Conservation (phyloP, 2,888 invertebrate species). For the Epinotia bilunana region DNA sequence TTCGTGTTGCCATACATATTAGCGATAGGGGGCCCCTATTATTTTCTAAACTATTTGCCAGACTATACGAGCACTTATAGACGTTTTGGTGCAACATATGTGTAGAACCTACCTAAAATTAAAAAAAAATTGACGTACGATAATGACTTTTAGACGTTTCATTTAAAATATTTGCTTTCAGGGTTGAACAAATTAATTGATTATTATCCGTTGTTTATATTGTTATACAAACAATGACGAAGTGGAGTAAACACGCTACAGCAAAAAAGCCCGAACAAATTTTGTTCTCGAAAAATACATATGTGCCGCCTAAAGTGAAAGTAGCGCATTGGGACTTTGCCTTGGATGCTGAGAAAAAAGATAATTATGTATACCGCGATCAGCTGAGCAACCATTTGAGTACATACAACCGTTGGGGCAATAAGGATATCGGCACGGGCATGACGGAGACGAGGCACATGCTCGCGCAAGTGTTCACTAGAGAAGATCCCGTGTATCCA, state of each 20-base stretch:
- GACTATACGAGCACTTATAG: too few species aligned
- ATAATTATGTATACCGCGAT: conserved; percentile 79
- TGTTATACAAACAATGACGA: conserved; percentile 56
- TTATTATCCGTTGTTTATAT: not conserved
- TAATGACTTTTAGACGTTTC: not conserved
- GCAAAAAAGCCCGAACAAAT: conserved; percentile 78
- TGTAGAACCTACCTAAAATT: too few species aligned
- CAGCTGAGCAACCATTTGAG: conserved; percentile 75
- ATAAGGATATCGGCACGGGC: conserved; percentile 66
- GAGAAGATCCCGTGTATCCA: conserved; percentile 72
- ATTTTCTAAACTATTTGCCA: too few species aligned
- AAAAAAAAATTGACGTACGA: not conserved
- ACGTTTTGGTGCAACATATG: too few species aligned
- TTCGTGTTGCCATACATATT: too few species aligned
- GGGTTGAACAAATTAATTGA: not conserved
- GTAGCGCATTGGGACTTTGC: conserved; percentile 77
- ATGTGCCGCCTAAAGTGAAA: conserved; percentile 65
- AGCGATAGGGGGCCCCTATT: too few species aligned
- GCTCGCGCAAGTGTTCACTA: conserved; percentile 74
- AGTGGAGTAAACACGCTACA: conserved; percentile 63
- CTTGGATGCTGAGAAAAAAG: conserved; percentile 74
- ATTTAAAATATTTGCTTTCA: not conserved
- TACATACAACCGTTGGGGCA: conserved; percentile 77
- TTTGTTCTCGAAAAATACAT: conserved; percentile 76
- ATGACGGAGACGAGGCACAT: conserved; percentile 78